Conservation (phyloP, 2,113 vertebrate species). For the Alouatta palliata region DNA sequence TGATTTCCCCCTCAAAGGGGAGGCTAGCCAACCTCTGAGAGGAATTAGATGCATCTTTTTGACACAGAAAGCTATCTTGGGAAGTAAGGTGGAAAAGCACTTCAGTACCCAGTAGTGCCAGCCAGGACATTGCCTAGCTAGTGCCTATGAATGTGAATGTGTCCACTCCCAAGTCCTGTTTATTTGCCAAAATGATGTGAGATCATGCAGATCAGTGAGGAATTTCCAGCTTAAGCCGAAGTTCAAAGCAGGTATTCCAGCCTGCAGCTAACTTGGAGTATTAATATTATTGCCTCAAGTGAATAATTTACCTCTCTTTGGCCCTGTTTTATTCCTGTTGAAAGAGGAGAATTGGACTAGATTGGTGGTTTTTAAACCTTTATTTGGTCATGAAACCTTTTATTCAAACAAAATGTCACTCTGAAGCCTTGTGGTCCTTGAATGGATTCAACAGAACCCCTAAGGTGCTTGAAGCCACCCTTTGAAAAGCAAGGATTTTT, state of each 20-base stretch:
- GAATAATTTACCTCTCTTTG: not conserved
- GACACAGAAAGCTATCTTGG: conserved; percentile 18
- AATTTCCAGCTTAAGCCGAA: not conserved
- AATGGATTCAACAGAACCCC: conserved; percentile 4
- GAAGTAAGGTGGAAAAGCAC: not conserved
- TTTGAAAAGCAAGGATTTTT: conserved; percentile 15
- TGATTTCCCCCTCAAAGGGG: not conserved
- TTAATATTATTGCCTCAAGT: not conserved
- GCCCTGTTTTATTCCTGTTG: conserved; percentile 31
- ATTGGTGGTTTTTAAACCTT: conserved; percentile 30
- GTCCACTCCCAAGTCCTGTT: not conserved
- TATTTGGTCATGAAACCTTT: conserved; percentile 12
- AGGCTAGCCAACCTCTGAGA: not conserved
- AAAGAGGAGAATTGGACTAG: conserved; percentile 22
- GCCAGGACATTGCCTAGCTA: not conserved
- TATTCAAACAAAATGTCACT: conserved; percentile 37
- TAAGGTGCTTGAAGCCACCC: not conserved
- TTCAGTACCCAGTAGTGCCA: not conserved
- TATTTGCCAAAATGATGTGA: conserved; percentile 39
- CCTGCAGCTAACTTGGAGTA: not conserved
- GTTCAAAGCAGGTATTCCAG: conserved; percentile 35
- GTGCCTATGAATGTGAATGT: not conserved
- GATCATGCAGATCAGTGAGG: not conserved
- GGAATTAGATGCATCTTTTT: not conserved
- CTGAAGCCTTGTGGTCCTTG: not conserved